Evolutionary conservation across 2,888 invertebrate species (phyloP).

Genomic region (Neoaliturus tenellus): DNA sequence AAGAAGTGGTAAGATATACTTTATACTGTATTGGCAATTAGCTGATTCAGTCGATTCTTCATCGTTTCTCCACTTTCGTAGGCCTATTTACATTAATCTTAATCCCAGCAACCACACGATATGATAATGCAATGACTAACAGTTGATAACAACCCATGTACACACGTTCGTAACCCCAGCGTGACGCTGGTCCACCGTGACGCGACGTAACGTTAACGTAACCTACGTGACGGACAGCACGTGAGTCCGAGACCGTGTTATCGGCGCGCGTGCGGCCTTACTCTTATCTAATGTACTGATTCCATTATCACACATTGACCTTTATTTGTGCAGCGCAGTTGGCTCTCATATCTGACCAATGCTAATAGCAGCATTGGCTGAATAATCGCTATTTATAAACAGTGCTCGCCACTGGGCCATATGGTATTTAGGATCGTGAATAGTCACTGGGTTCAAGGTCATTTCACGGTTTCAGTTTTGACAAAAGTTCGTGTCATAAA

Average conservation of each 20-base stretch:
- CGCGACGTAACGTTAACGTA: background rate
- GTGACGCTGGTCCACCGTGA: background rate
- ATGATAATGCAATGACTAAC: too few relatives aligned
- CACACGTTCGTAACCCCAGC: too few relatives aligned
- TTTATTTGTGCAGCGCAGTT: background rate
- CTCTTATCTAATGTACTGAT: background rate
- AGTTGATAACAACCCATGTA: too few relatives aligned
- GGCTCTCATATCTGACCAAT: background rate
- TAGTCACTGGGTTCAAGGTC: background rate
- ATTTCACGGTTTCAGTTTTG: too few relatives aligned
- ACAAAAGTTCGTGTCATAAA: too few relatives aligned
- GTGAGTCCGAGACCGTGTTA: background rate
- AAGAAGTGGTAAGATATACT: too few relatives aligned
- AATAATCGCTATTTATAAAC: background rate
- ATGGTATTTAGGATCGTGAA: background rate
- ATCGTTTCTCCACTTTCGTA: too few relatives aligned
- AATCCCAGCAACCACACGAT: too few relatives aligned
- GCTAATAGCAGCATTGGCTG: background rate
- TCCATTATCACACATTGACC: constrained; percentile 13
- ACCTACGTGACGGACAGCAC: background rate
- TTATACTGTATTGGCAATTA: too few relatives aligned
- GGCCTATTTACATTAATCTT: too few relatives aligned
- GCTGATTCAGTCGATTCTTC: too few relatives aligned
- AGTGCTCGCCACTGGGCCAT: background rate
- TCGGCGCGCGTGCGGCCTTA: background rate